These are phyloP conservation scores for Pelobates fuscus DNA, from an alignment of 2,113 vertebrate species.

Conservation along the genomic window DNA sequence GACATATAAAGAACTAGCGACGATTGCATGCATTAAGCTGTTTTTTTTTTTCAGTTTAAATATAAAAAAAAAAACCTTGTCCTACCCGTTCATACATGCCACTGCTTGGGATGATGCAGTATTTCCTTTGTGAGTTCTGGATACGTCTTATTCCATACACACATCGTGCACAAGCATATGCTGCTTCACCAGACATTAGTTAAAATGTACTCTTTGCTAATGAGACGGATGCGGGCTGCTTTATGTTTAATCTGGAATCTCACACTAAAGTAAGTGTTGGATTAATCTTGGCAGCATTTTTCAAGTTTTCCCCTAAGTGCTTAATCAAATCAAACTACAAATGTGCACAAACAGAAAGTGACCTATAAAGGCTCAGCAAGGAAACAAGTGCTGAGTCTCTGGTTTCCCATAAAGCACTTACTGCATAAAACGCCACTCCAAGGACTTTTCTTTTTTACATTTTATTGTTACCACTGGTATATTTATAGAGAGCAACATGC, in stretches of 20 bases:
- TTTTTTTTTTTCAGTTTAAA: neutral
- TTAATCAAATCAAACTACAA: constrained; percentile 14
- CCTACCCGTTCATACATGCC: neutral
- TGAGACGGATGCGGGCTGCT: neutral
- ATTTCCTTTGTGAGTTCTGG: too few relatives aligned
- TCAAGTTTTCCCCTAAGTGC: constrained; percentile 6
- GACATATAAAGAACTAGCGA: constrained; percentile 22
- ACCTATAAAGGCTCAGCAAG: constrained; percentile 11
- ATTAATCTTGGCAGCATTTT: neutral
- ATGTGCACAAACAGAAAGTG: constrained; percentile 4
- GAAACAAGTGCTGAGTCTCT: neutral
- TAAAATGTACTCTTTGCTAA: neutral
- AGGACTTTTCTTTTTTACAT: too few relatives aligned
- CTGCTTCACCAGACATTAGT: neutral
- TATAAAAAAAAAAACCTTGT: too few relatives aligned
- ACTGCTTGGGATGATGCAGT: neutral
- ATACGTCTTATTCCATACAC: too few relatives aligned
- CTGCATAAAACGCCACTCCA: neutral
- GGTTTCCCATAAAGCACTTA: constrained; percentile 10
- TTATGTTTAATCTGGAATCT: neutral
- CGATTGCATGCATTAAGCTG: constrained; percentile 5
- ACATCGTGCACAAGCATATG: too few relatives aligned
- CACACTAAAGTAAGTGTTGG: neutral
- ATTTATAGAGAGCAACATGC: too few relatives aligned
- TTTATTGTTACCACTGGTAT: too few relatives aligned